Conservation (phyloP, 2,113 vertebrate genomes). For the Prochilodus magdalenae region DNA sequence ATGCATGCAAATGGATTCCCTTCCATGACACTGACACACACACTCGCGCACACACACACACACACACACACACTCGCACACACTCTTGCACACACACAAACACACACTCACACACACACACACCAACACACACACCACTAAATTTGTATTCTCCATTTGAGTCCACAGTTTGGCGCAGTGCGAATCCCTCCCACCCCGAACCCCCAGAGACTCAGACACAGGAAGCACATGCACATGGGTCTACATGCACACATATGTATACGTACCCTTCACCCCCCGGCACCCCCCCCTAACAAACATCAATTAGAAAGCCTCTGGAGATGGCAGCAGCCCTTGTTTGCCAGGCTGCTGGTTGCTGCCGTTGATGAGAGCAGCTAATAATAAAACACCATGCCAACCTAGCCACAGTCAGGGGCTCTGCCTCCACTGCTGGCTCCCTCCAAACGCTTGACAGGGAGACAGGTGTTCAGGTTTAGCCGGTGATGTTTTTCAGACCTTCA, state of each 20-base stretch:
- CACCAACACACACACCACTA: not conserved
- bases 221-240: not conserved
- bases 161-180: not conserved
- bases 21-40: not conserved
- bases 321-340: not conserved
- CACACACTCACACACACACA: constrained; percentile 14
- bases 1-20: not conserved
- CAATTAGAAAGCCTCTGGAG: constrained; percentile 21
- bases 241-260: not conserved
- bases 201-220: not conserved
- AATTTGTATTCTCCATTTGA: not conserved
- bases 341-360: not conserved
- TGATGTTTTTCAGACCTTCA: not conserved
- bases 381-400: not conserved
- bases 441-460: too few species aligned
- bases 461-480: not conserved
- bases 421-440: too few species aligned
- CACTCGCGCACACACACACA: not conserved
- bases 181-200: too few species aligned
- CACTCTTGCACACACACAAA: not conserved
- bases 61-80: constrained; percentile 7
- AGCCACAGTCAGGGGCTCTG: not conserved
- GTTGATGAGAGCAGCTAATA: constrained; percentile 21
- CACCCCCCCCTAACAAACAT: not conserved
- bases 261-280: not conserved